phyloP scores from a whole-genome alignment of 2,888 invertebrate genomes.

The Ditula angustiorana region DNA sequence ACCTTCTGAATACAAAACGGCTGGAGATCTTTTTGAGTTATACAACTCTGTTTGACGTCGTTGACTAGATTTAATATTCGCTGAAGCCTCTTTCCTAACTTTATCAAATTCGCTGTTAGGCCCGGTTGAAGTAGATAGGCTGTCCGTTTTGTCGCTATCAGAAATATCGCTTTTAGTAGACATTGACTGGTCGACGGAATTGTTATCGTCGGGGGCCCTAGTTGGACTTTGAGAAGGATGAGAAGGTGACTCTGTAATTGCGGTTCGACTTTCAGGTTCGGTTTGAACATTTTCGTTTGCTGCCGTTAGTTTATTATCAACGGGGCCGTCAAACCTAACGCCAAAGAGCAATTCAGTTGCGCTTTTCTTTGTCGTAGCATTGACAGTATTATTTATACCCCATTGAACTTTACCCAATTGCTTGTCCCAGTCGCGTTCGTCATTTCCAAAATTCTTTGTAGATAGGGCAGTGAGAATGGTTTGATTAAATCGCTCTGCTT shows the following conservation, averaged over 20 bases:
- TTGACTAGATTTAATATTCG: constrained; percentile 6
- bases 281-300: neutral
- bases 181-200: neutral
- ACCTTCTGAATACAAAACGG: constrained; percentile 19
- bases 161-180: neutral
- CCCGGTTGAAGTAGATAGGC: neutral
- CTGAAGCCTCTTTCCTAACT: constrained; percentile 3
- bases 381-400: constrained; percentile 44
- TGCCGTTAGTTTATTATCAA: constrained; percentile 37
- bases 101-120: neutral
- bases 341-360: constrained; percentile 40
- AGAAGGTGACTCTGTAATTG: neutral
- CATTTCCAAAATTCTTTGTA: neutral
- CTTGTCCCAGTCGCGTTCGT: constrained; percentile 43
- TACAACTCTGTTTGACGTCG: constrained; percentile 17
- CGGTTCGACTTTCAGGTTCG: neutral
- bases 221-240: too few relatives aligned
- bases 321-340: constrained; percentile 3
- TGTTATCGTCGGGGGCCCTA: too few relatives aligned
- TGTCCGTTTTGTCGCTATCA: neutral
- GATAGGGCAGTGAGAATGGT: neutral
- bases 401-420: constrained; percentile 41
- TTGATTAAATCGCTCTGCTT: neutral
- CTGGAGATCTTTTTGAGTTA: constrained; percentile 20
- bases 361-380: constrained; percentile 40